Evolutionary conservation across 2,113 vertebrate genomes (phyloP), one percentile per base, ranked within the genome.

Genomic region (Poicephalus gulielmi): DNA sequence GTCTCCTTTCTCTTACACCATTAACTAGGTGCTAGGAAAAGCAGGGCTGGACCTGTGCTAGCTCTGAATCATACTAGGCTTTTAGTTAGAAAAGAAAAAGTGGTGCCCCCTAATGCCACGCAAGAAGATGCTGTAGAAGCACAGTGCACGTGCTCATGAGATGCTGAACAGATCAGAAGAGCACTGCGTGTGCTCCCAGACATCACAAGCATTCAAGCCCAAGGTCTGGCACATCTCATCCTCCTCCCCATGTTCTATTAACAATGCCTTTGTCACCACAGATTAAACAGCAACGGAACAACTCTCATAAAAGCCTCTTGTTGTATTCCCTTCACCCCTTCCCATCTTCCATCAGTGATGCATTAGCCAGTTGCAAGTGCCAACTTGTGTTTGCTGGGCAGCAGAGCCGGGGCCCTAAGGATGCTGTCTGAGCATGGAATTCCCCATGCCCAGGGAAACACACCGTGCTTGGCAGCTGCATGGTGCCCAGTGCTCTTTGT

Each of bases 171-270:
- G 70, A 41, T 19, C 39, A 31, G 25, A 53, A 88, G 59, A 86
- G 46, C 41, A 28, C 14, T 2, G 3, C 4, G 37, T 67, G 30
- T 12, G 11, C 28, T 47, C 67, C 52, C 59, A 88, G 52, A 35
- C 0, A 0, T 20, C 70, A 50, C 44, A 28, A 41, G 67, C 1
- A 0, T 10, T 66, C 66, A 75, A 66, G 31, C 28, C 44, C 0
- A 0, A 66, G 81, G 46, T 55, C 88, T 69, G 75, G 41, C 59
- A 27, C 78, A 44, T 39, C 63, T 69, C 68, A 33, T 47, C 77
- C 16, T 27, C 62, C 43, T 85, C 57, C 52, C 44, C 2, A 0
- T 18, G 43, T 60, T 53, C 60, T 68, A 7, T 43, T 78, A 78
- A 28, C 0, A 1, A 53, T 30, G 70, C 33, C 37, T 78, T 74